Percentiles rank a stretch among this genome's conserved stretches.
These are phyloP conservation scores for Aegotheles bennettii DNA, from an alignment of 2,113 vertebrate genomes.

Conservation along the genomic window DNA sequence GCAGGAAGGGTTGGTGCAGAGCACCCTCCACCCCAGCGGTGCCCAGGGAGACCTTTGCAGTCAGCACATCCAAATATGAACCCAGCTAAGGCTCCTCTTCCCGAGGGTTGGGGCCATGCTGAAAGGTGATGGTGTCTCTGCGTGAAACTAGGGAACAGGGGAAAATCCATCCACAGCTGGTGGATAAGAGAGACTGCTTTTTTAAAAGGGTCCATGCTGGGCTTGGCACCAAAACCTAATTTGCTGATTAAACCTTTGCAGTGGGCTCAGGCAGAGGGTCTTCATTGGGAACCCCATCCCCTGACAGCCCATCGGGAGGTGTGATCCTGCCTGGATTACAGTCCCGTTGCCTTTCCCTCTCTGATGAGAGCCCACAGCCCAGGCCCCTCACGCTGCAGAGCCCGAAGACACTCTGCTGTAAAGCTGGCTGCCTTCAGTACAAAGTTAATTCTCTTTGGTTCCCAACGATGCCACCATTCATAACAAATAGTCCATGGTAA, in stretches of 20 bases:
- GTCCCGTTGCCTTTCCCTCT: not conserved
- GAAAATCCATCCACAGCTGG: not conserved
- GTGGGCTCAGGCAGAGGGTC: not conserved
- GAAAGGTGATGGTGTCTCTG: not conserved
- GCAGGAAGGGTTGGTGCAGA: too few relatives aligned
- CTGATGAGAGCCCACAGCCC: not conserved
- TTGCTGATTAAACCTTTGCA: not conserved
- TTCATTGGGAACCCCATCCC: not conserved
- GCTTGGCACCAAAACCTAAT: not conserved
- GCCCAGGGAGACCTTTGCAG: too few relatives aligned
- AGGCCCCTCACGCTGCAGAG: not conserved
- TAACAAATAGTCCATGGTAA: slow-evolving; percentile 15
- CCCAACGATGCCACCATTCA: not conserved
- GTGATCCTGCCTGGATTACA: not conserved
- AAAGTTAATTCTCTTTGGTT: not conserved
- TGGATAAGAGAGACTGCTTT: not conserved
- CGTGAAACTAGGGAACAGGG: not conserved
- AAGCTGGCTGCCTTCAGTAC: not conserved
- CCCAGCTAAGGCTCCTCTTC: not conserved
- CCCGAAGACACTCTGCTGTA: not conserved
- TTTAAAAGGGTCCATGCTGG: not conserved
- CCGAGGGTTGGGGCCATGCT: not conserved
- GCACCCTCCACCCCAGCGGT: fast-evolving
- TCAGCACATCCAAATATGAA: too few relatives aligned
- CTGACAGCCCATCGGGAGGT: not conserved